phyloP scores from a whole-genome alignment of 1,140 invertebrate species.

The Drosophila subobscura region DNA sequence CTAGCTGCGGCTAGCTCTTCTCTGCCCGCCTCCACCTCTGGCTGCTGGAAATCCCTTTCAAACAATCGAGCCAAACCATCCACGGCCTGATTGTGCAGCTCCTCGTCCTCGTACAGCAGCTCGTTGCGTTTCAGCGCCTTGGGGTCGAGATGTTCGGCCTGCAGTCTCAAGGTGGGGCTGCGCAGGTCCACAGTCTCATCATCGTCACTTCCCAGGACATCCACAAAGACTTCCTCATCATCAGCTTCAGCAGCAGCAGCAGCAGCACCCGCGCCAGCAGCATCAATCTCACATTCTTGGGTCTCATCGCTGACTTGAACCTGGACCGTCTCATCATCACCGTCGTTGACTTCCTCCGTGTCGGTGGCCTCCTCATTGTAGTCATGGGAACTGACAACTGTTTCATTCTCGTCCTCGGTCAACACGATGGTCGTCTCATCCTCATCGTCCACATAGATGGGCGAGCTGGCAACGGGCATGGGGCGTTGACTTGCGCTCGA shows the following conservation, averaged over 20 bases:
- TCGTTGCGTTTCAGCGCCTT: constrained; percentile 73
- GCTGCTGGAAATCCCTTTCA: constrained; percentile 59
- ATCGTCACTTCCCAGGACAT: constrained; percentile 52
- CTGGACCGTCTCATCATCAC: constrained; percentile 36
- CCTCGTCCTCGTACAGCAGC: constrained; percentile 75
- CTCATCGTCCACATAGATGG: constrained; percentile 74
- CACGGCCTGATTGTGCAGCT: constrained; percentile 75
- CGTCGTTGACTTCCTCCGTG: constrained; percentile 46
- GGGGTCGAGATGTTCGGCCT: constrained; percentile 23
- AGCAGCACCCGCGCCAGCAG: constrained; percentile 48
- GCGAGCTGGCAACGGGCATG: constrained; percentile 16
- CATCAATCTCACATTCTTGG: too few relatives aligned
- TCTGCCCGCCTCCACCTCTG: constrained; percentile 11
- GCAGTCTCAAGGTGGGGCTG: constrained; percentile 30
- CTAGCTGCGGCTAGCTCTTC: constrained; percentile 42
- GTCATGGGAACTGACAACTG: constrained; percentile 83
- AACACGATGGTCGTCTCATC: constrained; percentile 82
- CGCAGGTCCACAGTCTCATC: constrained; percentile 39
- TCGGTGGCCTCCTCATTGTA: constrained; percentile 71
- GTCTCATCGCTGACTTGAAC: constrained; percentile 30
- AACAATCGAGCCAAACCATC: constrained; percentile 79
- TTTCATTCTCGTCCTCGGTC: constrained; percentile 82
- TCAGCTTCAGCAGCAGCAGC: constrained; percentile 51
- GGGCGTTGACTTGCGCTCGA: constrained; percentile 44
- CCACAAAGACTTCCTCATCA: constrained; percentile 45